These are phyloP conservation scores for Heliconius charithonia DNA, from an alignment of 2,888 invertebrate genomes.

Conservation along the genomic window DNA sequence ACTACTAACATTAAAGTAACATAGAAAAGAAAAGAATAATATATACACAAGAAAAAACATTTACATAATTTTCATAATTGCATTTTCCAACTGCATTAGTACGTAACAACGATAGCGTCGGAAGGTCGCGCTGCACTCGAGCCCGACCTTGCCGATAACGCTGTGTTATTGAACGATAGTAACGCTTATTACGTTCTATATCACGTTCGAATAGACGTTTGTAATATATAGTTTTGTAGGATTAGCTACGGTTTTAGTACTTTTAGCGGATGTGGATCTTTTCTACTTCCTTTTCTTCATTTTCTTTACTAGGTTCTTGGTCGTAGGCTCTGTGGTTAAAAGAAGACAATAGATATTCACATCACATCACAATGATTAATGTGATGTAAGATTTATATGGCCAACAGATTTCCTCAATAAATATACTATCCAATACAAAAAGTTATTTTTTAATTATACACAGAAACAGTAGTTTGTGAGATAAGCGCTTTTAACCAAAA, in stretches of 20 bases:
- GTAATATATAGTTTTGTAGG: background rate
- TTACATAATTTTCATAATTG: background rate
- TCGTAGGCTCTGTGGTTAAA: too few relatives aligned
- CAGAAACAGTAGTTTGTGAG: too few relatives aligned
- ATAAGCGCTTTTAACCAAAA: too few relatives aligned
- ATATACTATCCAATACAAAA: too few relatives aligned
- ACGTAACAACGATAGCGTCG: background rate
- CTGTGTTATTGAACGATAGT: slow-evolving; percentile 22
- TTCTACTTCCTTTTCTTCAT: background rate
- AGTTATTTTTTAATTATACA: too few relatives aligned
- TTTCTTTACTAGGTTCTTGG: background rate
- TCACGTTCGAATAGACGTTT: background rate
- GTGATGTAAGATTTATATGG: too few relatives aligned
- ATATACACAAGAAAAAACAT: too few relatives aligned
- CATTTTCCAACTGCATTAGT: background rate
- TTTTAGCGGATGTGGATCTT: background rate
- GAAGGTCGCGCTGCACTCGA: slow-evolving; percentile 22
- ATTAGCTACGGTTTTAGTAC: background rate
- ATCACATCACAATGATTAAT: too few relatives aligned
- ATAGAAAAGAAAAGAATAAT: too few relatives aligned
- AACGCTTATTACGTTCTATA: background rate
- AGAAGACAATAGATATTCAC: too few relatives aligned
- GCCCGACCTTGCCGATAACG: slow-evolving; percentile 28
- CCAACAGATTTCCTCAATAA: too few relatives aligned
- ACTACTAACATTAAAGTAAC: too few relatives aligned